phyloP scores from a whole-genome alignment of 2,888 invertebrate species.

The Rhaphigaster nebulosa region DNA sequence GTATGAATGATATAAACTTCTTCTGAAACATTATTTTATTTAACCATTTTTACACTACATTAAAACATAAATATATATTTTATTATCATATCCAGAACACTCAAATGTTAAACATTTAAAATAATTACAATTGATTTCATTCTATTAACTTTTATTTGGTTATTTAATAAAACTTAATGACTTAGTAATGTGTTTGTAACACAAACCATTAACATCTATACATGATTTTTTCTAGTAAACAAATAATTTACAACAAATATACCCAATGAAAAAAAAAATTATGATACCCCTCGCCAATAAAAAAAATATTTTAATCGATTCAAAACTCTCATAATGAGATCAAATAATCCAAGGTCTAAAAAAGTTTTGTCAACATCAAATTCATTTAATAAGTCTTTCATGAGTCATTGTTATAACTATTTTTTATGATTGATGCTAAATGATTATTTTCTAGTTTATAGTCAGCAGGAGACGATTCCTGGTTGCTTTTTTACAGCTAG shows the following conservation, averaged over 20 bases:
- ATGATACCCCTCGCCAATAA: not conserved
- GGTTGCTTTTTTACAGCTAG: too few relatives aligned
- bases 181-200: not conserved
- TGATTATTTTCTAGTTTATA: too few relatives aligned
- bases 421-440: too few relatives aligned
- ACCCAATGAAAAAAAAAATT: not conserved
- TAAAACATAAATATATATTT: slow-evolving; percentile 1
- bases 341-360: not conserved
- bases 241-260: not conserved
- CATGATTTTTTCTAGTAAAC: not conserved
- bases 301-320: not conserved
- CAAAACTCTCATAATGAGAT: not conserved
- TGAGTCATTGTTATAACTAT: too few relatives aligned
- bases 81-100: not conserved
- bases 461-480: too few relatives aligned
- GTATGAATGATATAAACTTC: not conserved
- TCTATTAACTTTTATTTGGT: not conserved
- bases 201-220: not conserved
- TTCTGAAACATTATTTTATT: slow-evolving; percentile 19
- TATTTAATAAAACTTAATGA: slow-evolving; percentile 12
- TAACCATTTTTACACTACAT: not conserved
- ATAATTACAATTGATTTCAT: slow-evolving; percentile 27
- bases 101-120: slow-evolving; percentile 11
- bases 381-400: not conserved
- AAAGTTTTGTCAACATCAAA: not conserved